A percentile compares a stretch with the other conserved stretches of the same genome.
These are phyloP conservation scores for Ditylenchus weischeri DNA, from an alignment of 2,888 invertebrate species.

Conservation along the genomic window DNA sequence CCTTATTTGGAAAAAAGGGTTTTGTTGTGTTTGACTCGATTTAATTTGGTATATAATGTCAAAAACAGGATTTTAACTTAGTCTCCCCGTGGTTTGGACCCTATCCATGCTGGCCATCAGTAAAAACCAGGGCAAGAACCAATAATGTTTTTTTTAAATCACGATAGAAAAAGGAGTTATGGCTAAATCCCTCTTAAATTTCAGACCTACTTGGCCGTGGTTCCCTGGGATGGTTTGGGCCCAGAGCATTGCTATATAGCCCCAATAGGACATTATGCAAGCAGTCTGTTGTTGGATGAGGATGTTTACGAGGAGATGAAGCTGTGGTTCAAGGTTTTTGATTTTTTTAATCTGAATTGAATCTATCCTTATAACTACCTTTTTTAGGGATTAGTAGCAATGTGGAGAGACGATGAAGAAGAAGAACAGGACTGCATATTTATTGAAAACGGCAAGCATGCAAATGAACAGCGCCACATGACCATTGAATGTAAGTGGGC, in stretches of 20 bases:
- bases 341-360: too few relatives aligned
- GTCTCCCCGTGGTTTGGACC: too few relatives aligned
- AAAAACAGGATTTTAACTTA: too few relatives aligned
- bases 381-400: slow-evolving; percentile 63
- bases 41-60: too few relatives aligned
- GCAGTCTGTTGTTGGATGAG: slow-evolving; percentile 82
- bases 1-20: too few relatives aligned
- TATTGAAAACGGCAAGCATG: slow-evolving; percentile 74
- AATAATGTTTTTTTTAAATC: too few relatives aligned
- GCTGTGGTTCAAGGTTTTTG: slow-evolving; percentile 73
- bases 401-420: slow-evolving; percentile 68
- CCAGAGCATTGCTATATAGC: slow-evolving; percentile 80
- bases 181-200: slow-evolving; percentile 9
- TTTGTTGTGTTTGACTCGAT: too few relatives aligned
- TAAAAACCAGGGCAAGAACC: too few relatives aligned
- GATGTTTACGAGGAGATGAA: slow-evolving; percentile 86
- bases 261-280: slow-evolving; percentile 76
- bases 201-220: slow-evolving; percentile 75
- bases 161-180: too few relatives aligned
- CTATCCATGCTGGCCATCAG: too few relatives aligned
- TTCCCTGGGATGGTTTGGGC: slow-evolving; percentile 75
- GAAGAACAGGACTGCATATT: slow-evolving; percentile 73
- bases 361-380: too few relatives aligned
- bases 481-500: slow-evolving; percentile 70
- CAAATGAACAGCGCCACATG: slow-evolving; percentile 78